Evolutionary conservation across 2,797 vertebrate species (phyloP), one percentile per base, ranked within the genome.

Genomic region (Sebastes matsubarae): DNA sequence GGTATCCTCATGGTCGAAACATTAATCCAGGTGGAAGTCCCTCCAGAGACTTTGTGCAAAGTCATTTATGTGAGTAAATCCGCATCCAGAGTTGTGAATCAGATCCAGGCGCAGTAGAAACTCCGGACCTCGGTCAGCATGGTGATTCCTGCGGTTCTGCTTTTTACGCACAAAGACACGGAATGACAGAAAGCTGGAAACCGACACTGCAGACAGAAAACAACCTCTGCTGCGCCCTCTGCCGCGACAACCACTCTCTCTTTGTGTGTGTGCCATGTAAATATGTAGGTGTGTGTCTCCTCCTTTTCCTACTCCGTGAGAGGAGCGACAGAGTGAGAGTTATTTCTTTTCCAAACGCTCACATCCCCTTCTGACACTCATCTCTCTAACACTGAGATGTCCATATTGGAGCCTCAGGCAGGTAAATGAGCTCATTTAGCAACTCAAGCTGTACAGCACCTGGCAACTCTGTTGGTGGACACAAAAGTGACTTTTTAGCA

Each of bases 201-300:
- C n/a, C 9, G 54, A 72, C 78, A 27, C 71, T 2, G 5, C 22
- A 13, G 58, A 77, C 11, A 14, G 36, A 73, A 83, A 79, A 70
- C 75, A 36, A 70, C 65, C 74, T 86, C 87, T 68, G 80, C 80
- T 86, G 92, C 93, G 89, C 90, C 91, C 93, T 86, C 91, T 90
- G 79, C 67, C 54, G 86, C 75, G 64, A 8, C 59, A 20, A 8
- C 9, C 7, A 16, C 73, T 18, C 18, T 32, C 38, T 32, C 55
- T 30, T 66, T 74, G 66, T 18, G 72, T 54, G 65, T 34, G 46
- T 75, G 75, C 18, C 55, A 59, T 77, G 72, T 60, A 58, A 75
- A 83, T 72, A 22, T 52, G 77, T 55, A 79, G 32, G 77, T 85
- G 77, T 72, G 82, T 58, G 79, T 68, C 12, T 74, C 65, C 75